A percentile compares a stretch with the other conserved stretches of the same genome.
phyloP scores from a whole-genome alignment of 2,113 vertebrate species.

The Carollia perspicillata region DNA sequence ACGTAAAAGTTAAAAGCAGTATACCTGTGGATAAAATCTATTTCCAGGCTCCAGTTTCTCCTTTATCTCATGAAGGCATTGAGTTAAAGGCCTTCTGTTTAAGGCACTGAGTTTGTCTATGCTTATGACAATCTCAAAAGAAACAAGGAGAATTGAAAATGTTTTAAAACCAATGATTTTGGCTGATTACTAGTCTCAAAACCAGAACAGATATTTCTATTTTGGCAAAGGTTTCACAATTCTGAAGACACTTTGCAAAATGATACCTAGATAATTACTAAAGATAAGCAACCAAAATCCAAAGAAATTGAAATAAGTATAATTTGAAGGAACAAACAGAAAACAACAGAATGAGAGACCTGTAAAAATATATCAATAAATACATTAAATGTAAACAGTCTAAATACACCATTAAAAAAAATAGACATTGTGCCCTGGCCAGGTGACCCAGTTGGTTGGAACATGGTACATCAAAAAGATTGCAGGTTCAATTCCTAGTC shows the following conservation, averaged over 20 bases:
- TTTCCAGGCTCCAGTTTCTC: neutral
- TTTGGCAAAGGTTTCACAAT: neutral
- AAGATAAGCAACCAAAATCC: neutral
- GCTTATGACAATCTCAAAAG: neutral
- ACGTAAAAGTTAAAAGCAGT: constrained; percentile 79
- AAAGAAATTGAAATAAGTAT: constrained; percentile 3
- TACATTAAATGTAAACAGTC: neutral
- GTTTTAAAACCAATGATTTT: neutral
- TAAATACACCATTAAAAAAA: neutral
- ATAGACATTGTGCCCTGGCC: neutral
- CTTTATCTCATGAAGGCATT: neutral
- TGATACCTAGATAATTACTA: neutral
- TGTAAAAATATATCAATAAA: neutral
- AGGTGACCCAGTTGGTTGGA: too few species aligned
- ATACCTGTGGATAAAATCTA: constrained; percentile 73
- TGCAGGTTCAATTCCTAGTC: too few species aligned
- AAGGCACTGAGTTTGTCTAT: neutral
- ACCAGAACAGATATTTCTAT: constrained; percentile 1
- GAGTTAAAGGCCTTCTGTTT: neutral
- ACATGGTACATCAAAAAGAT: too few species aligned
- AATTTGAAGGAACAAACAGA: neutral
- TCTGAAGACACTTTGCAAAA: neutral
- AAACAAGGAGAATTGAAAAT: neutral
- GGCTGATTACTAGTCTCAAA: neutral
- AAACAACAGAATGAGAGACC: neutral